A percentile compares a stretch with the other conserved stretches of the same genome.
Conservation (phyloP, 2,797 vertebrate genomes). For the Loris lydekkerianus region DNA sequence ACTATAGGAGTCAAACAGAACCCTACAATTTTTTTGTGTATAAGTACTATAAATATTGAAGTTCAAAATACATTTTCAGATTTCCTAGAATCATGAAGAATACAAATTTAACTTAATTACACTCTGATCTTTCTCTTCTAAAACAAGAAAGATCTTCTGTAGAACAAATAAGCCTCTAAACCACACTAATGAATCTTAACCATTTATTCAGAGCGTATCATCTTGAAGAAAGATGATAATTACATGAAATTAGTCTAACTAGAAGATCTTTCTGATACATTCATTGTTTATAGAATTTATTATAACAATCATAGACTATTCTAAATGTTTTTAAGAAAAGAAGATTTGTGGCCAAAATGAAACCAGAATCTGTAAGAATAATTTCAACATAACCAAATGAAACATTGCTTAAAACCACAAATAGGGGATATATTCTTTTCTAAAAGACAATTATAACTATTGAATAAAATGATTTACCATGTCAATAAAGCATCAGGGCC, state of each 20-base stretch:
- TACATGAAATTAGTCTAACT: slow-evolving; percentile 57
- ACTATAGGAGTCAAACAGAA: neutral
- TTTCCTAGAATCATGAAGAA: slow-evolving; percentile 51
- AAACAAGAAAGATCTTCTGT: neutral
- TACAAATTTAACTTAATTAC: slow-evolving; percentile 44
- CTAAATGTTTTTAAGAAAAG: slow-evolving; percentile 17
- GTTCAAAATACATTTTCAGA: slow-evolving; percentile 53
- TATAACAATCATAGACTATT: neutral
- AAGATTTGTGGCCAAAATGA: slow-evolving; percentile 1
- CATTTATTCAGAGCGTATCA: slow-evolving; percentile 36
- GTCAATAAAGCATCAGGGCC: slow-evolving; percentile 35
- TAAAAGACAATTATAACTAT: neutral
- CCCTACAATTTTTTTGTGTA: slow-evolving; percentile 6
- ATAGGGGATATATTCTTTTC: neutral
- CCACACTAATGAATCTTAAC: neutral
- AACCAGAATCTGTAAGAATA: slow-evolving; percentile 36
- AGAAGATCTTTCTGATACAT: slow-evolving; percentile 51
- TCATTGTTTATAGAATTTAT: slow-evolving; percentile 48
- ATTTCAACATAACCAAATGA: slow-evolving; percentile 40
- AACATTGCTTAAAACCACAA: slow-evolving; percentile 38
- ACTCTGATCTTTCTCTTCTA: neutral
- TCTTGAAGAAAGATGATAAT: slow-evolving; percentile 37
- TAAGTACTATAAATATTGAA: slow-evolving; percentile 54
- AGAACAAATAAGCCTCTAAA: slow-evolving; percentile 27
- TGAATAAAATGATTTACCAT: slow-evolving; percentile 7